Evolutionary conservation across 2,113 vertebrate species (phyloP), one percentile per base, ranked within the genome.

Genomic region (Colius striatus): DNA sequence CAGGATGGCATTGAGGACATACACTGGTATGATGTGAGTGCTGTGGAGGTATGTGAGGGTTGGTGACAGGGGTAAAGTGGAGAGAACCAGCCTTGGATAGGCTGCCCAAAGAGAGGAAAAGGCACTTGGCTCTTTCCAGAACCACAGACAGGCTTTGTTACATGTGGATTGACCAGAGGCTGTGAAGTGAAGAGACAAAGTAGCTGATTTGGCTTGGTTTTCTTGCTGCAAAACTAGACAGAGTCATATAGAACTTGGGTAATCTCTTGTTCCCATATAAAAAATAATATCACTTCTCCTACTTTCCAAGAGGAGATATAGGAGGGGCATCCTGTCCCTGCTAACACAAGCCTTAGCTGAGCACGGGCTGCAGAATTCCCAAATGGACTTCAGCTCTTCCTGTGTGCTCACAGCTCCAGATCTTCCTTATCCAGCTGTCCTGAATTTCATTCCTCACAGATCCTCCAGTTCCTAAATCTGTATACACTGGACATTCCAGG

Each of bases 401-500:
- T 82, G 17, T 47, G n/a, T 66, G n/a, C 79, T 89, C 32, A 57
- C 27, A 70, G 45, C 54, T 85, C 67, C 78, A 90, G 36, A 70
- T 76, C 78, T 91, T 84, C 71, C 63, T 83, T 76, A 78, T 77
- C 66, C 84, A 89, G 41, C 87, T 95, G 84, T 90, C 55, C 74
- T 51, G 71, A 90, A 50, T 84, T 79, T 95, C 87, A 91, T 95
- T 94, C 96, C 93, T 94, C 67, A 87, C 75, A 91, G 81, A 95
- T 92, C 93, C 81, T 73, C 61, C 47, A 85, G 87, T 91, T 95
- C 91, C 84, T 70, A 95, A 79, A 79, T 92, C 77, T 89, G 96
- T 91, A 83, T 94, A 95, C 82, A 95, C 55, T 92, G 87, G 54
- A 62, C 90, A 94, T 95, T 96, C 94, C 93, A 91, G 58, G n/a